Evolutionary conservation across 2,113 vertebrate genomes (phyloP).

Genomic region (Marcusenius ussheri): DNA sequence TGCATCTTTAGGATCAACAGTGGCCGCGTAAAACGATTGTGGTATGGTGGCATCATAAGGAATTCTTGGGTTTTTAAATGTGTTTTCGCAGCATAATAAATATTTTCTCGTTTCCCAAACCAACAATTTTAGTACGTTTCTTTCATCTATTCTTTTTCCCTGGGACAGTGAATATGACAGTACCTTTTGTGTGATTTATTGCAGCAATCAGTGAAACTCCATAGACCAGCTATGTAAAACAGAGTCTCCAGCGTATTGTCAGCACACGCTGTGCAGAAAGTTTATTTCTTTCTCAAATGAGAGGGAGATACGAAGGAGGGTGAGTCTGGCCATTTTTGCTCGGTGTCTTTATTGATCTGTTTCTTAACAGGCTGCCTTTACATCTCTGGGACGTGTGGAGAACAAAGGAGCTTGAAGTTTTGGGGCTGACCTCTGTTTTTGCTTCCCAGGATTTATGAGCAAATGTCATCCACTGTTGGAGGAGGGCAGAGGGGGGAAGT

Average conservation of each 20-base stretch:
- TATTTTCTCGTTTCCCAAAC: background rate
- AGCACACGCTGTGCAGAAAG: background rate
- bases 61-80: background rate
- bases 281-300: background rate
- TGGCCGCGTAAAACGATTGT: background rate
- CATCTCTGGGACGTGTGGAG: conserved; percentile 6
- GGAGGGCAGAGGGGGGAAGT: background rate
- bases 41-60: background rate
- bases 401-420: conserved; percentile 10
- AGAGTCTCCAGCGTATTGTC: background rate
- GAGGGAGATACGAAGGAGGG: background rate
- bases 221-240: conserved; percentile 12
- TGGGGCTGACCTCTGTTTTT: conserved; percentile 1
- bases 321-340: background rate
- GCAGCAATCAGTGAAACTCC: background rate
- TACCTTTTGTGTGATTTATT: conserved; percentile 1
- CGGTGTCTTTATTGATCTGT: background rate
- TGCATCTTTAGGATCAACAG: background rate
- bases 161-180: background rate
- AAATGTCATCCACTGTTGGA: conserved; percentile 13
- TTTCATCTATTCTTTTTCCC: background rate
- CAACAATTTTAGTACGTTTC: background rate
- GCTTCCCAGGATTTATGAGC: conserved; percentile 4
- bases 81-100: background rate
- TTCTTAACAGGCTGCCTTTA: background rate